These are phyloP conservation scores for Salpingus planirostris DNA, from an alignment of 2,888 invertebrate genomes.

Conservation along the genomic window DNA sequence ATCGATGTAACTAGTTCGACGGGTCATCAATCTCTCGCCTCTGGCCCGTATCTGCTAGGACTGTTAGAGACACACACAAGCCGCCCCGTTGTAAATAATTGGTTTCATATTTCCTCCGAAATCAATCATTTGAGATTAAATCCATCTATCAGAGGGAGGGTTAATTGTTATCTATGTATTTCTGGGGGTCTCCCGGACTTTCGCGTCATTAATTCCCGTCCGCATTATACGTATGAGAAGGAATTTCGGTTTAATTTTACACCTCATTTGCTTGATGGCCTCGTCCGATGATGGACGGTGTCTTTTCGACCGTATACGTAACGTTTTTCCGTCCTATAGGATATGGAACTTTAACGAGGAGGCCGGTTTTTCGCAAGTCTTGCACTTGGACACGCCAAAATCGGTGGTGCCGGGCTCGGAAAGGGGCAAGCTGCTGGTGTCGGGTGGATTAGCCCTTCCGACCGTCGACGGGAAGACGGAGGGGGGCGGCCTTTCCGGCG, in stretches of 20 bases:
- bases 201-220: constrained; percentile 13
- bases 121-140: constrained; percentile 15
- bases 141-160: constrained; percentile 13
- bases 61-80: no score
- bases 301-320: not conserved
- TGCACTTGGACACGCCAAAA: constrained; percentile 55
- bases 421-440: constrained; percentile 50
- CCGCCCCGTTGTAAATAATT: constrained; percentile 18
- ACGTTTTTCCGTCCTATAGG: constrained; percentile 38
- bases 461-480: constrained; percentile 23
- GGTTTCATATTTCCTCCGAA: constrained; percentile 18
- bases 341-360: constrained; percentile 65
- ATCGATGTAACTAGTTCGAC: constrained; percentile 14
- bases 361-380: constrained; percentile 59
- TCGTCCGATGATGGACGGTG: constrained; percentile 1
- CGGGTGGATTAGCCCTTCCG: constrained; percentile 55
- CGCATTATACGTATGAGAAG: no score
- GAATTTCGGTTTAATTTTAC: constrained; percentile 13
- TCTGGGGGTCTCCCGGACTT: no score
- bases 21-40: constrained; percentile 16
- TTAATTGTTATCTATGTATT: constrained; percentile 14
- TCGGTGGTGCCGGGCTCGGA: constrained; percentile 59
- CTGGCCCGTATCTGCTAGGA: no score
- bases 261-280: constrained; percentile 8
- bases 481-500: constrained; percentile 40